phyloP scores from a whole-genome alignment of 2,888 invertebrate genomes.

The Oscheius sp. region DNA sequence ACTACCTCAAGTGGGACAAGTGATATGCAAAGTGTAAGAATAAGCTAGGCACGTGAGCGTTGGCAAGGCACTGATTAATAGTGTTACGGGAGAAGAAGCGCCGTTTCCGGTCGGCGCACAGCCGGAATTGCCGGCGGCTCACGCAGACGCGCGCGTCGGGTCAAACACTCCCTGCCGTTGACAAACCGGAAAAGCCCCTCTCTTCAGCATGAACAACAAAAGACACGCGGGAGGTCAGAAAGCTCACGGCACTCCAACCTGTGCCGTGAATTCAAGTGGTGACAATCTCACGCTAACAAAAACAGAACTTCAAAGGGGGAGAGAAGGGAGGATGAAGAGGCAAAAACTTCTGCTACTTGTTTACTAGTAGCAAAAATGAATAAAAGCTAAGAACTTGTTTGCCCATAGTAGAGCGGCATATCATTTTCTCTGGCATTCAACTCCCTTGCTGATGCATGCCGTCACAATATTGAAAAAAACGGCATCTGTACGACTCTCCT shows the following conservation, averaged over 20 bases:
- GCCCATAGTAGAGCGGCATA: no score
- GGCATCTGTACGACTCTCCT: no score
- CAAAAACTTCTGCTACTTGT: no score
- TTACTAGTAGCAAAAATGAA: no score
- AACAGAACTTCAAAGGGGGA: no score
- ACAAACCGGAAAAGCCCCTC: constrained; percentile 27
- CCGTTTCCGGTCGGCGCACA: constrained; percentile 26
- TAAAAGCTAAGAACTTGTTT: no score
- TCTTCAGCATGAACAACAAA: constrained; percentile 28
- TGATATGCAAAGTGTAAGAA: constrained; percentile 6
- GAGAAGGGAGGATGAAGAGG: no score
- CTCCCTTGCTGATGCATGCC: no score
- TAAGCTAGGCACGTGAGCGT: neutral
- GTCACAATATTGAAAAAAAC: no score
- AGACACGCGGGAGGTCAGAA: constrained; percentile 26
- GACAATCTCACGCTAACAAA: no score
- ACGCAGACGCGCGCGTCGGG: constrained; percentile 30
- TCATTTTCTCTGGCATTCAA: no score
- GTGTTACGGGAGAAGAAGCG: constrained; percentile 32
- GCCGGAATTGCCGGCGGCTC: constrained; percentile 30
- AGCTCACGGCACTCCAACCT: constrained; percentile 17
- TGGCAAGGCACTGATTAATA: constrained; percentile 24
- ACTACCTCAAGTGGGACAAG: neutral
- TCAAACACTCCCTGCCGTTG: constrained; percentile 29
- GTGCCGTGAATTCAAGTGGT: constrained; percentile 10